phyloP scores from a whole-genome alignment of 2,113 vertebrate species.

The Trachemys scripta region DNA sequence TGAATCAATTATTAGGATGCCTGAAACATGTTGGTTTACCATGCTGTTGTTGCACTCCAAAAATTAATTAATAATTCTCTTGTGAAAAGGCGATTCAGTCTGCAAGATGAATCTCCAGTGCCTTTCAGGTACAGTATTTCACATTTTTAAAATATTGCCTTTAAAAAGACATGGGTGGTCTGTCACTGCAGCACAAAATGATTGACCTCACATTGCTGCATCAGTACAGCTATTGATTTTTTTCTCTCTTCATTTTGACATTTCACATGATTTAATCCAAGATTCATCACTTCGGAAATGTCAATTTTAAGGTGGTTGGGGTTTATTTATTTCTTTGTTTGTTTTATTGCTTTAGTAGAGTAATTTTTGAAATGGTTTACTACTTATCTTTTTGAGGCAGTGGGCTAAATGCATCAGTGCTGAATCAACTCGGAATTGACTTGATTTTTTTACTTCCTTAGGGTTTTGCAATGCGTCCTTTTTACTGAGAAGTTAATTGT shows the following conservation, averaged over 20 bases:
- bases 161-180: constrained; percentile 57
- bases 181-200: constrained; percentile 63
- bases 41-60: background rate
- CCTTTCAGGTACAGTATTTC: constrained; percentile 39
- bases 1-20: background rate
- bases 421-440: constrained; percentile 58
- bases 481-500: constrained; percentile 59
- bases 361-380: constrained; percentile 73
- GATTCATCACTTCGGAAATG: constrained; percentile 81
- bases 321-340: background rate
- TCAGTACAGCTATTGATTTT: constrained; percentile 81
- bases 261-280: constrained; percentile 82
- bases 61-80: constrained; percentile 50
- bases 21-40: background rate
- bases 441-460: constrained; percentile 48
- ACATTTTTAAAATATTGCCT: constrained; percentile 66
- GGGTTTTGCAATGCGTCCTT: constrained; percentile 48
- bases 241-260: constrained; percentile 79
- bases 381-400: constrained; percentile 71
- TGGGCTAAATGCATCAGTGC: constrained; percentile 36
- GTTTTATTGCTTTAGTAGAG: constrained; percentile 75
- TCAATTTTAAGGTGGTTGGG: constrained; percentile 69
- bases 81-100: constrained; percentile 54
- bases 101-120: constrained; percentile 68
- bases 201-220: constrained; percentile 78